Evolutionary conservation across 2,113 vertebrate species (phyloP).

Genomic region (Turnix velox): DNA sequence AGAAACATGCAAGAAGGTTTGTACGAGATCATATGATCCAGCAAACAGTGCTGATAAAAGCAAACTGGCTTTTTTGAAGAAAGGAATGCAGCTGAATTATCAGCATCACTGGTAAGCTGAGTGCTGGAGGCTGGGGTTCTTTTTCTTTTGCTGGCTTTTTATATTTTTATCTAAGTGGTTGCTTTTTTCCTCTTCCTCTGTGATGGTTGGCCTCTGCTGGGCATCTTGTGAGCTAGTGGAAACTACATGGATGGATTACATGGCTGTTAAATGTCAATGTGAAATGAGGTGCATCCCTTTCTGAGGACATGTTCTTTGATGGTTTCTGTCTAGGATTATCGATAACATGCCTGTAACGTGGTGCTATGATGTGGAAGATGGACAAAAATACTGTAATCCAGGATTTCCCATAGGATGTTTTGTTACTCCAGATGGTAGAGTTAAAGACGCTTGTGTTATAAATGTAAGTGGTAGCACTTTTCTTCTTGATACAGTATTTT

Average conservation of each 20-base stretch:
- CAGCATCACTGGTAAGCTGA: conserved; percentile 83
- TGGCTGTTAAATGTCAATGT: neutral
- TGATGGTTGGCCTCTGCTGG: neutral
- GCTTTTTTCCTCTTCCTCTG: neutral
- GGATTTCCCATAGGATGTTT: conserved; percentile 91
- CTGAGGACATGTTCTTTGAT: conserved; percentile 3
- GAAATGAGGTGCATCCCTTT: neutral
- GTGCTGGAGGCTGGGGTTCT: neutral
- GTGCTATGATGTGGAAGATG: conserved; percentile 86
- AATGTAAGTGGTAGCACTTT: conserved; percentile 78
- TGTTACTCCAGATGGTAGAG: conserved; percentile 74
- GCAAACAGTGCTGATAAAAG: conserved; percentile 61
- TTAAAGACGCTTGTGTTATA: conserved; percentile 85
- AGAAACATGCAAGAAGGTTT: conserved; percentile 75
- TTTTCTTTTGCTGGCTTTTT: neutral
- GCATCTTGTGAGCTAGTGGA: neutral
- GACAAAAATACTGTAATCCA: conserved; percentile 86
- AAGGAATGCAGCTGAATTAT: conserved; percentile 85
- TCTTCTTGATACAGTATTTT: neutral
- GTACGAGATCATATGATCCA: conserved; percentile 72
- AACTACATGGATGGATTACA: neutral
- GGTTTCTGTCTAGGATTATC: conserved; percentile 80
- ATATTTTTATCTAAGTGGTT: neutral
- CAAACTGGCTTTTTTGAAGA: conserved; percentile 84
- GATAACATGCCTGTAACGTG: conserved; percentile 93